Percentiles rank a stretch among this genome's conserved stretches.
Conservation (phyloP, 2,113 vertebrate species). For the Cisticola juncidis region DNA sequence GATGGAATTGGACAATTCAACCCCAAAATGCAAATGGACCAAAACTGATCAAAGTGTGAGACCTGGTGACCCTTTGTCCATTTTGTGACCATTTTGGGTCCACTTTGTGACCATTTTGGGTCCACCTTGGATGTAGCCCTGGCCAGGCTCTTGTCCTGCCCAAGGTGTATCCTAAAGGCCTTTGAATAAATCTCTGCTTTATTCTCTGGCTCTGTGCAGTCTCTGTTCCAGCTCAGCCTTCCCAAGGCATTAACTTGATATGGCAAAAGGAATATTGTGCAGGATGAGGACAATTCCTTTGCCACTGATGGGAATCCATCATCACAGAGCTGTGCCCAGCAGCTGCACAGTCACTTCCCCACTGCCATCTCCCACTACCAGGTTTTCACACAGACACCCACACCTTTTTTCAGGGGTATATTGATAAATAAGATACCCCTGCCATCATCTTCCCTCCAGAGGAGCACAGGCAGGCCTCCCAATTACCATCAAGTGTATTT, state of each 20-base stretch:
- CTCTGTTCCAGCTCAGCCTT: too few relatives aligned
- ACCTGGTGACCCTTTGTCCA: too few relatives aligned
- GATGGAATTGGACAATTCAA: too few relatives aligned
- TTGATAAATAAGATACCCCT: not conserved
- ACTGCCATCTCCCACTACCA: not conserved
- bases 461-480: not conserved
- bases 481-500: not conserved
- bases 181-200: too few relatives aligned
- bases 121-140: too few relatives aligned
- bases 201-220: too few relatives aligned
- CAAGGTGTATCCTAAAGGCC: too few relatives aligned
- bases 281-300: not conserved
- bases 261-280: not conserved
- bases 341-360: not conserved
- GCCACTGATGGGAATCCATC: not conserved
- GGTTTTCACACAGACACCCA: not conserved
- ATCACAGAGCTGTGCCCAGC: accelerated
- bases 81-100: too few relatives aligned
- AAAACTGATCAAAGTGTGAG: too few relatives aligned
- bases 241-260: not conserved
- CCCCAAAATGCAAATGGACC: too few relatives aligned
- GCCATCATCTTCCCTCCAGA: not conserved
- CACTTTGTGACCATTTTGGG: too few relatives aligned
- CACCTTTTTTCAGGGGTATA: not conserved
- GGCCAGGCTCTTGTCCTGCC: too few relatives aligned